A percentile compares a stretch with the other conserved stretches of the same genome.
phyloP scores from a whole-genome alignment of 2,888 invertebrate genomes.

The Sericinus montela region DNA sequence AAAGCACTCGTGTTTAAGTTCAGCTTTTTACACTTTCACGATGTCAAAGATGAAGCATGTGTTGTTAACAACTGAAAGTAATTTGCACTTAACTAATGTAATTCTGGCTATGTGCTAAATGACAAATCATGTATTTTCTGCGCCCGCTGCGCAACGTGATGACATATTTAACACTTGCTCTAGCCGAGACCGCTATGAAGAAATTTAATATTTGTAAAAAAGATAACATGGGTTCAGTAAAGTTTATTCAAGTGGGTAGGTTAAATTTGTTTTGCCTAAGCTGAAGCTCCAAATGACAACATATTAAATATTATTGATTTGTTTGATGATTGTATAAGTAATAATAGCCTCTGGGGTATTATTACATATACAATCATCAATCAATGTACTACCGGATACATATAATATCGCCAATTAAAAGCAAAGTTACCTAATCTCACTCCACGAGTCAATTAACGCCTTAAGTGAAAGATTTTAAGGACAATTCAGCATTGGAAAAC shows the following conservation, averaged over 20 bases:
- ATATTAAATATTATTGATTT: constrained; percentile 50
- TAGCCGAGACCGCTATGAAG: constrained; percentile 22
- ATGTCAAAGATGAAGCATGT: neutral
- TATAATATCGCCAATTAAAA: no score
- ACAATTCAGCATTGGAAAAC: constrained; percentile 35
- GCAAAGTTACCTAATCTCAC: no score
- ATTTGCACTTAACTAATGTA: constrained; percentile 12
- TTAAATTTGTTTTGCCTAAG: constrained; percentile 46
- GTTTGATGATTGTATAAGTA: no score
- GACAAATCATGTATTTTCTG: constrained; percentile 41
- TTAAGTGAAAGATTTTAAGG: constrained; percentile 32
- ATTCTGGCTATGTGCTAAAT: constrained; percentile 31
- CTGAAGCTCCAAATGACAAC: constrained; percentile 47
- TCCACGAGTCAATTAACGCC: constrained; percentile 27
- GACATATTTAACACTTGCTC: constrained; percentile 39
- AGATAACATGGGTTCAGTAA: constrained; percentile 31
- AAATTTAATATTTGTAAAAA: constrained; percentile 43
- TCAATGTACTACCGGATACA: no score
- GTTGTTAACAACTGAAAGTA: constrained; percentile 15
- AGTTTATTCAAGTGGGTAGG: constrained; percentile 30
- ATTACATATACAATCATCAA: no score
- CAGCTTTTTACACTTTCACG: neutral
- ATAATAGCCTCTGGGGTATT: no score
- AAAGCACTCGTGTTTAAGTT: no score
- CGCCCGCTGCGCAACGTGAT: constrained; percentile 39